Conservation (phyloP, 2,113 vertebrate species). For the Sigmodon hispidus region DNA sequence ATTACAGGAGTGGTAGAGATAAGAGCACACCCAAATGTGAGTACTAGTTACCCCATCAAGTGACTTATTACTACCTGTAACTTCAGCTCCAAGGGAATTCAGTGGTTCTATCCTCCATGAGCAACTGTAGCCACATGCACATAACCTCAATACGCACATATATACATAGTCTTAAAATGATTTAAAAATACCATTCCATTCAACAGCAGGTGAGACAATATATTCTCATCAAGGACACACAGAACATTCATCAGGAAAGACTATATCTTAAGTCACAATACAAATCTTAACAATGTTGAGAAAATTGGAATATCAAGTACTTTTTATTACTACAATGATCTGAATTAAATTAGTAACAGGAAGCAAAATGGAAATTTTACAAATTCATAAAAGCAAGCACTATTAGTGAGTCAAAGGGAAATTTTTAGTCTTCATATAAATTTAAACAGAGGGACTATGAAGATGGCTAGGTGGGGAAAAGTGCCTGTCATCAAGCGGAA, state of each 20-base stretch:
- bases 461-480: background rate
- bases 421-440: background rate
- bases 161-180: background rate
- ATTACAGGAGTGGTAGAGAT: background rate
- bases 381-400: background rate
- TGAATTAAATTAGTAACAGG: background rate
- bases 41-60: background rate
- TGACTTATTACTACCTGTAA: background rate
- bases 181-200: background rate
- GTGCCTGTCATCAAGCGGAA: background rate
- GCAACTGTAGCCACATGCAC: background rate
- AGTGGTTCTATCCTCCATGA: background rate
- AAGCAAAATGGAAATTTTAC: background rate
- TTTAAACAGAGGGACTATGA: background rate
- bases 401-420: background rate
- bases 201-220: background rate
- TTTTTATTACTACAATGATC: background rate
- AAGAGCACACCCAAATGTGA: background rate
- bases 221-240: background rate
- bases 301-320: background rate
- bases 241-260: background rate
- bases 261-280: background rate
- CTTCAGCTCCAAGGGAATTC: background rate
- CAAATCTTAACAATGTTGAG: background rate
- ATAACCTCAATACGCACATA: background rate